Evolutionary conservation across 2,888 invertebrate species (phyloP).

Genomic region (Lottia scabra): DNA sequence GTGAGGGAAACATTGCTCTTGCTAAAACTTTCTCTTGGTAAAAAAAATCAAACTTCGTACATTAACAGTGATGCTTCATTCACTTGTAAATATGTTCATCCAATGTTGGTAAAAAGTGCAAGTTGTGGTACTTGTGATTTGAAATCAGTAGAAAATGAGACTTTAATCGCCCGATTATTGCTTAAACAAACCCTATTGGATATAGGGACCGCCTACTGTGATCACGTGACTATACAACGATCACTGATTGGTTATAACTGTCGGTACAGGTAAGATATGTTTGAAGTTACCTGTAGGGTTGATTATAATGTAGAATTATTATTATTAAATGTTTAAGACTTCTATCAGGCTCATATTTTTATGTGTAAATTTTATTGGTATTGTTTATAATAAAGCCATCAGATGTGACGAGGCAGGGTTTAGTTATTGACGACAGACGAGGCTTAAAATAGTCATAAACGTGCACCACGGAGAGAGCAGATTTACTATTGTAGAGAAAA

Average conservation of each 20-base stretch:
- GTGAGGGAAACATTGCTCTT: neutral
- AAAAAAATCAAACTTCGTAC: too few relatives aligned
- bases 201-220: neutral
- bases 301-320: neutral
- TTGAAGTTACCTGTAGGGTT: neutral
- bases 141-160: neutral
- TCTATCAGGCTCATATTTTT: neutral
- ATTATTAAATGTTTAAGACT: neutral
- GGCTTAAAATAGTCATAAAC: too few relatives aligned
- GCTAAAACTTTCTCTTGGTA: too few relatives aligned
- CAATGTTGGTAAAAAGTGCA: neutral
- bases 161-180: neutral
- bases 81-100: too few relatives aligned
- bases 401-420: too few relatives aligned
- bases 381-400: neutral
- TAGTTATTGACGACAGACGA: too few relatives aligned
- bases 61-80: too few relatives aligned
- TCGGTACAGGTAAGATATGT: neutral
- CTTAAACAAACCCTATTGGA: neutral
- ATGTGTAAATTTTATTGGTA: neutral
- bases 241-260: neutral
- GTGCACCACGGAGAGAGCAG: too few relatives aligned
- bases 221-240: neutral
- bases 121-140: neutral
- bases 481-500: too few relatives aligned